phyloP scores from a whole-genome alignment of 2,888 invertebrate genomes.

The Penaeus monodon region DNA sequence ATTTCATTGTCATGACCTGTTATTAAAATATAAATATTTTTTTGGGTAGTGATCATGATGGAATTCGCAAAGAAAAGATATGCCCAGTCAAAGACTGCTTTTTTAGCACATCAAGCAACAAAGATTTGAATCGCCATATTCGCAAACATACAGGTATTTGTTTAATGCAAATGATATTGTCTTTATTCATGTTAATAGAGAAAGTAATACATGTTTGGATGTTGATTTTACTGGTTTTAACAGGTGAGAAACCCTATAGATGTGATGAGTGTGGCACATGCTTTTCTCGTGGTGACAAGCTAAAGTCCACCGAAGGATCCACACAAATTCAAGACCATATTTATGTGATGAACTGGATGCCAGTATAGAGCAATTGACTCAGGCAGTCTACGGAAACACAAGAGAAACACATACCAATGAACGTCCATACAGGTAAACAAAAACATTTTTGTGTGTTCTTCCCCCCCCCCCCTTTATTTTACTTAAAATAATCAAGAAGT shows the following conservation, averaged over 20 bases:
- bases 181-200: no score
- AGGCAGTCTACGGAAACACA: slow-evolving; percentile 71
- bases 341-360: slow-evolving; percentile 70
- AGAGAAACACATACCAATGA: slow-evolving; percentile 72
- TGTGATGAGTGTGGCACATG: slow-evolving; percentile 69
- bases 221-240: slow-evolving; percentile 61
- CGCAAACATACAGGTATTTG: slow-evolving; percentile 70
- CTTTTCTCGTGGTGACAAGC: slow-evolving; percentile 71
- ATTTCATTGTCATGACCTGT: background rate
- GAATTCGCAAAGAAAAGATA: slow-evolving; percentile 66
- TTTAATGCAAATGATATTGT: no score
- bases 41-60: slow-evolving; percentile 34
- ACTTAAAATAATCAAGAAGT: no score
- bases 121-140: slow-evolving; percentile 70
- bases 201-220: no score
- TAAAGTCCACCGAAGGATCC: slow-evolving; percentile 69
- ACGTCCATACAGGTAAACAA: slow-evolving; percentile 72
- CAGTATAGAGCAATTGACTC: slow-evolving; percentile 71
- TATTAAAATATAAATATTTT: background rate
- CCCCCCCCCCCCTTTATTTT: no score
- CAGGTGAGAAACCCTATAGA: slow-evolving; percentile 71
- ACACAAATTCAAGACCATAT: slow-evolving; percentile 69
- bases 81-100: slow-evolving; percentile 68
- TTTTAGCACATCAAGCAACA: slow-evolving; percentile 67
- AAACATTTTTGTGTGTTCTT: background rate